A percentile compares a stretch with the other conserved stretches of the same genome.
Conservation (phyloP, 1,140 invertebrate genomes). For the Leptopilina boulardi region DNA sequence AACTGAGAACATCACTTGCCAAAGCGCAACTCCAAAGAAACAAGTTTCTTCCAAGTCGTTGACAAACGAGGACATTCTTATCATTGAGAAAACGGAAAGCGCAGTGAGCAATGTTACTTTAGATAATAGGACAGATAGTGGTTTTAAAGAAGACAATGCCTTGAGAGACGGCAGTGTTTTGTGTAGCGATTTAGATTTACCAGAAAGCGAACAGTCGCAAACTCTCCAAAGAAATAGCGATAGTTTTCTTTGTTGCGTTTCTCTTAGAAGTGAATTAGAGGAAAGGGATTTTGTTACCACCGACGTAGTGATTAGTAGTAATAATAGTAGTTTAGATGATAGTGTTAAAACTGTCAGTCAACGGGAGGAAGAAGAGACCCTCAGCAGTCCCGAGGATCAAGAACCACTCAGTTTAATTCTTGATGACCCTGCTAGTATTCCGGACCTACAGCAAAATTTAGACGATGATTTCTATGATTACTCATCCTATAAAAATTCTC, state of each 20-base stretch:
- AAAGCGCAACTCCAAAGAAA: slow-evolving; percentile 29
- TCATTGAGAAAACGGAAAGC: slow-evolving; percentile 65
- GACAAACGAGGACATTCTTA: slow-evolving; percentile 63
- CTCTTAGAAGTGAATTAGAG: slow-evolving; percentile 49
- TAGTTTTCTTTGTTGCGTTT: slow-evolving; percentile 52
- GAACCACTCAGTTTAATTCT: slow-evolving; percentile 67
- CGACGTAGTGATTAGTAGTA: slow-evolving; percentile 59
- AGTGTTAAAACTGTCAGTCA: slow-evolving; percentile 60
- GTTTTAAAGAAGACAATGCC: slow-evolving; percentile 50
- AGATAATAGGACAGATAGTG: slow-evolving; percentile 59
- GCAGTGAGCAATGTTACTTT: slow-evolving; percentile 65
- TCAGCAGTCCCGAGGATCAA: slow-evolving; percentile 62
- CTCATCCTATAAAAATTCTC: slow-evolving; percentile 62
- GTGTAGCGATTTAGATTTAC: slow-evolving; percentile 55
- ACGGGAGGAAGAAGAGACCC: slow-evolving; percentile 56
- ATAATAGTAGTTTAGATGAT: slow-evolving; percentile 67
- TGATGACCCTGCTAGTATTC: slow-evolving; percentile 61
- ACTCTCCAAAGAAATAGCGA: slow-evolving; percentile 54
- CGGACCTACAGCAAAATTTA: slow-evolving; percentile 56
- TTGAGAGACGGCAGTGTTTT: slow-evolving; percentile 47
- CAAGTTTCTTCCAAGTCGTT: slow-evolving; percentile 38
- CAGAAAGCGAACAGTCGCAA: slow-evolving; percentile 43
- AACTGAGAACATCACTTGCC: slow-evolving; percentile 41
- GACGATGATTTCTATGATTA: slow-evolving; percentile 75
- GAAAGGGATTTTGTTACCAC: slow-evolving; percentile 54